phyloP scores from a whole-genome alignment of 2,888 invertebrate species.

The Poecilobothrus nobilitatus region DNA sequence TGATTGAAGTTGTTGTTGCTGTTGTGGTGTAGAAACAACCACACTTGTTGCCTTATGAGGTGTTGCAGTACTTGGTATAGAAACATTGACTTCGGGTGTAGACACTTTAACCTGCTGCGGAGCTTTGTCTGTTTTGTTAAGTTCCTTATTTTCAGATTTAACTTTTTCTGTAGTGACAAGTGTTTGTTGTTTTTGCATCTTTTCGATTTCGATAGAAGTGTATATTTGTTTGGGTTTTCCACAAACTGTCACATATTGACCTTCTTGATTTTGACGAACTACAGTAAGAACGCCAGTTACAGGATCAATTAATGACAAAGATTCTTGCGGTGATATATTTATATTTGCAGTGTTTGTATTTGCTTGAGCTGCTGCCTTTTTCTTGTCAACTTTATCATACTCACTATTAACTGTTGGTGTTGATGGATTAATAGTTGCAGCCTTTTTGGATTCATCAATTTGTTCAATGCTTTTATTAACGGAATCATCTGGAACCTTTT shows the following conservation, averaged over 20 bases:
- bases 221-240: slow-evolving; percentile 21
- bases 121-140: slow-evolving; percentile 8
- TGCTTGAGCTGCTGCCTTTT: slow-evolving; percentile 35
- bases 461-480: slow-evolving; percentile 31
- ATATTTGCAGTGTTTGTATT: neutral
- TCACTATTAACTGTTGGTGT: slow-evolving; percentile 26
- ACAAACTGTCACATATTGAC: slow-evolving; percentile 53
- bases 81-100: slow-evolving; percentile 15
- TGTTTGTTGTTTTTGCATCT: neutral
- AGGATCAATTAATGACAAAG: slow-evolving; percentile 62
- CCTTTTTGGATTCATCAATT: neutral
- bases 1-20: slow-evolving; percentile 38
- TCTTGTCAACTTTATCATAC: slow-evolving; percentile 30
- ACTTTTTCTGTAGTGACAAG: neutral
- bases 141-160: neutral
- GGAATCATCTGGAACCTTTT: slow-evolving; percentile 21
- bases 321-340: slow-evolving; percentile 40
- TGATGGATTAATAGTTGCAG: neutral
- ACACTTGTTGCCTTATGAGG: slow-evolving; percentile 30
- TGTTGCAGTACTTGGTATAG: slow-evolving; percentile 24
- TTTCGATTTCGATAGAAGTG: neutral
- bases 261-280: slow-evolving; percentile 62
- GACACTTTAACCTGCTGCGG: slow-evolving; percentile 23
- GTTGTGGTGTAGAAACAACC: slow-evolving; percentile 30
- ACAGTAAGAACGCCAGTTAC: slow-evolving; percentile 64